These are phyloP conservation scores for Syndactyla subalaris DNA, from an alignment of 2,797 vertebrate genomes.

Conservation along the genomic window DNA sequence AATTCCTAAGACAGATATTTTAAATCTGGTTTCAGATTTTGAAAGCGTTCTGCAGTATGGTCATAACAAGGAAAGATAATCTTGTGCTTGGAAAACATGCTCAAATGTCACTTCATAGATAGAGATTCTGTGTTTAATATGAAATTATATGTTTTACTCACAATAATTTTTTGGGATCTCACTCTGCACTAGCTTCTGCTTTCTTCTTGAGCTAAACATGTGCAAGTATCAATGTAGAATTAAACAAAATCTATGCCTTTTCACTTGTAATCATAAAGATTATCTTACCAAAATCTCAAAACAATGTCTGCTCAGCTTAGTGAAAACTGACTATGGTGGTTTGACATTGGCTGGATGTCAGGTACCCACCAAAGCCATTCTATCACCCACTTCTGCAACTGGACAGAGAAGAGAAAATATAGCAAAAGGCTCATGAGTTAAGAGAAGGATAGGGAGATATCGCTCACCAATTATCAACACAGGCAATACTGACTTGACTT, in stretches of 20 bases:
- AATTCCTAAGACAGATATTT: not conserved
- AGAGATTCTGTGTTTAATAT: not conserved
- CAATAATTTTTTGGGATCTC: not conserved
- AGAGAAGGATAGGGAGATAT: not conserved
- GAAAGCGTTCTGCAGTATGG: not conserved
- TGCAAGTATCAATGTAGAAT: not conserved
- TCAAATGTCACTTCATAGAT: not conserved
- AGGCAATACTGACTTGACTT: not conserved
- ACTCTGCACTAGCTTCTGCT: not conserved
- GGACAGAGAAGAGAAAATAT: not conserved
- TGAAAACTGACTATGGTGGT: not conserved
- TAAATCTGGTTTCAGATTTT: not conserved
- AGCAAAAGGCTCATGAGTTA: not conserved
- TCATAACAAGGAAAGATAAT: not conserved
- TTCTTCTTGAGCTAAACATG: not conserved
- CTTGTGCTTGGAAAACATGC: not conserved
- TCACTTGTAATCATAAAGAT: not conserved
- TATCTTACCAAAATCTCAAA: not conserved
- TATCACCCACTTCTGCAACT: not conserved
- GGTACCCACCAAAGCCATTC: not conserved
- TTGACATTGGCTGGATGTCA: not conserved
- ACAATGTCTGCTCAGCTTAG: rapidly evolving
- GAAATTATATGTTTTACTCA: rapidly evolving
- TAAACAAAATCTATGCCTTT: not conserved
- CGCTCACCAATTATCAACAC: not conserved